phyloP scores from a whole-genome alignment of 2,888 invertebrate species.

The Scaptodrosophila latifasciaeformis region DNA sequence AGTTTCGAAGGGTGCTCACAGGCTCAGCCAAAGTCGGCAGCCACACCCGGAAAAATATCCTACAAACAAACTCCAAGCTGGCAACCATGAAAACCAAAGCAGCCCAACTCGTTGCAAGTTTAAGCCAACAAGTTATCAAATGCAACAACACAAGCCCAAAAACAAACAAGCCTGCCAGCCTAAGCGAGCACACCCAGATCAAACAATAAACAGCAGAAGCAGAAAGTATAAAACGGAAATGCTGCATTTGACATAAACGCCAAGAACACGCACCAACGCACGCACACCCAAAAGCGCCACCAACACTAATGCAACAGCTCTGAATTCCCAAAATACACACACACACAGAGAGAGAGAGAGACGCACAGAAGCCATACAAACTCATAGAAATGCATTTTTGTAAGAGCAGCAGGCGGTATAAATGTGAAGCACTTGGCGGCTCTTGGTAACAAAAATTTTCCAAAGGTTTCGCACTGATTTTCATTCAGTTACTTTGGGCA shows the following conservation, averaged over 20 bases:
- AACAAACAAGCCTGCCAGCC: constrained; percentile 14
- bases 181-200: constrained; percentile 30
- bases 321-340: constrained; percentile 20
- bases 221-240: constrained; percentile 53
- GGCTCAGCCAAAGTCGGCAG: neutral
- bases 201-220: constrained; percentile 57
- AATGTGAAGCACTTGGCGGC: constrained; percentile 37
- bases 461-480: constrained; percentile 52
- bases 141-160: constrained; percentile 9
- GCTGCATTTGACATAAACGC: constrained; percentile 65
- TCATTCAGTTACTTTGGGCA: constrained; percentile 44
- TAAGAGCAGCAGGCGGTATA: constrained; percentile 41
- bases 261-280: constrained; percentile 38
- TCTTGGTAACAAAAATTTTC: constrained; percentile 37
- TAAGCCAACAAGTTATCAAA: constrained; percentile 53
- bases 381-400: constrained; percentile 42
- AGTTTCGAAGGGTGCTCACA: too few species aligned
- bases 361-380: constrained; percentile 9
- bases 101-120: constrained; percentile 34
- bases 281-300: neutral
- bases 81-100: neutral
- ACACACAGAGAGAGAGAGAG: neutral
- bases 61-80: constrained; percentile 14
- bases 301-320: neutral
- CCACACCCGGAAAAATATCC: neutral